Base-by-base conservation (phyloP, 2,113 vertebrate species). In the Pao palembangensis region DNA sequence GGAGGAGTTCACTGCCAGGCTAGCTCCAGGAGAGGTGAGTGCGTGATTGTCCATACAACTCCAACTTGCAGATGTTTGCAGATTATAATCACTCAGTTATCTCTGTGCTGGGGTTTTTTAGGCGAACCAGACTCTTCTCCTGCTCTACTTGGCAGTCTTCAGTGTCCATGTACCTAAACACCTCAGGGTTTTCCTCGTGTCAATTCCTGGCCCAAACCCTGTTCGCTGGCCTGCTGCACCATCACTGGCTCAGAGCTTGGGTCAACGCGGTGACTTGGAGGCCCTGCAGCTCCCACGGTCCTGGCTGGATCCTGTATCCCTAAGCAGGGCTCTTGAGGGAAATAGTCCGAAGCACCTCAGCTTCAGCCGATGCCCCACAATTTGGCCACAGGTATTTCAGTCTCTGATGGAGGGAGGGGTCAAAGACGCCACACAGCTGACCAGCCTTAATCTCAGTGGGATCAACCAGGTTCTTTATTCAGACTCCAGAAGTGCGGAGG, bases 71-170 rank as follows among this genome's bases (percentile, higher is more conserved):
- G 13, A 34, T 12, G 3, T 54, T 21, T 38, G 18, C 10, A 10
- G 15, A 42, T 14, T 73, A 12, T 63, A 53, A 73, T 8, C 2
- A 5, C 1, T 28, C 17, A 21, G 20, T 3, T 8, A 13, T 44
- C 14, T 58, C 21, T 76, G 34, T 55, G 18, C 48, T 19, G 7
- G 6, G 67, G 15, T 53, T 47, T 47, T 15, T 2, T 15, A 89
- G 88, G 88, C 97, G 55, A 99, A 99, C 75, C 95, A 98, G 87
- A 95, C 96, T 42, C 89, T 98, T 78, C 93, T 98, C 59, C 92
- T 94, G 25, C 92, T 99, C 8, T 98, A 98, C 85, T 81, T 99
- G 75, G 94, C 97, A 0, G 96, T 96, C 50, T 94, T 99, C 61
- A 98, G 95, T 0, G 93, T 98, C 64, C 92, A 95, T 13, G 93